phyloP scores from a whole-genome alignment of 2,113 vertebrate species.

The Collichthys lucidus region DNA sequence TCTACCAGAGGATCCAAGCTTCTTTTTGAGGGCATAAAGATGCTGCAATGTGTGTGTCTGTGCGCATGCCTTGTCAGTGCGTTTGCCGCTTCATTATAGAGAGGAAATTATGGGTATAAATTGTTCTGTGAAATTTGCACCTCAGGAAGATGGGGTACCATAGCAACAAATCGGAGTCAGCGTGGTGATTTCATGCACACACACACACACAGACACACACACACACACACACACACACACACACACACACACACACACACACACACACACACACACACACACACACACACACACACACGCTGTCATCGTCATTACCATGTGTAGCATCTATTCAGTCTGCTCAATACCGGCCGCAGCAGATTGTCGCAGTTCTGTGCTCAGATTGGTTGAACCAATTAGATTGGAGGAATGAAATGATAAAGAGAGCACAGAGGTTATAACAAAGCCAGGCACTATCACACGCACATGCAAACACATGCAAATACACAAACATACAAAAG shows the following conservation, averaged over 20 bases:
- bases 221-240: slow-evolving; percentile 31
- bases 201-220: slow-evolving; percentile 27
- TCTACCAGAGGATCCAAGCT: slow-evolving; percentile 4
- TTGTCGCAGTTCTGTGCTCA: slow-evolving; percentile 18
- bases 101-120: slow-evolving; percentile 76
- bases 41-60: background rate
- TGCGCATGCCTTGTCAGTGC: slow-evolving; percentile 23
- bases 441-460: background rate
- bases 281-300: slow-evolving; percentile 31
- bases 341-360: slow-evolving; percentile 27
- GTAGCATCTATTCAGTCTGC: slow-evolving; percentile 52
- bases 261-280: slow-evolving; percentile 12
- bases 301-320: slow-evolving; percentile 64
- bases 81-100: slow-evolving; percentile 67
- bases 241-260: slow-evolving; percentile 29
- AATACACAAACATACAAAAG: background rate
- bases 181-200: slow-evolving; percentile 39
- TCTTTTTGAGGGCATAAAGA: slow-evolving; percentile 21
- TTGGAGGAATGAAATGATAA: slow-evolving; percentile 36
- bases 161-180: slow-evolving; percentile 74
- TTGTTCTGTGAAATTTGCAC: slow-evolving; percentile 73
- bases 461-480: slow-evolving; percentile 18
- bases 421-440: slow-evolving; percentile 11
- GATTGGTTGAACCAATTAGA: slow-evolving; percentile 62
- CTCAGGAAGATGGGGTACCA: slow-evolving; percentile 68